phyloP scores from a whole-genome alignment of 2,888 invertebrate species.

The Dolichopus griseipennis region DNA sequence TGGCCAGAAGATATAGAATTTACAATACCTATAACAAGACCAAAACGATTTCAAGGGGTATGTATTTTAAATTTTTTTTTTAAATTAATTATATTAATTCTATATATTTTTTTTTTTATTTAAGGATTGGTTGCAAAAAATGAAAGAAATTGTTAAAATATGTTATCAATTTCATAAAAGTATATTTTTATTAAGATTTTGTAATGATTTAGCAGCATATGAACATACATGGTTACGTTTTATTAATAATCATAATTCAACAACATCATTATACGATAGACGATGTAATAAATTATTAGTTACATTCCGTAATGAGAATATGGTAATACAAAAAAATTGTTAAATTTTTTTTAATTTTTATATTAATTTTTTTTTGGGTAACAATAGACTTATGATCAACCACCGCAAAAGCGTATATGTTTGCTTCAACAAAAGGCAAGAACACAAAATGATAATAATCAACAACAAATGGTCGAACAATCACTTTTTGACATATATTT shows the following conservation, averaged over 20 bases:
- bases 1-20: conserved; percentile 60
- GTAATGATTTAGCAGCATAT: conserved; percentile 57
- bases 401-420: conserved; percentile 41
- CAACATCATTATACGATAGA: conserved; percentile 61
- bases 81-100: conserved; percentile 9
- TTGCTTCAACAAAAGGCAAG: conserved; percentile 41
- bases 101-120: conserved; percentile 19
- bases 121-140: conserved; percentile 52
- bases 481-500: conserved; percentile 58
- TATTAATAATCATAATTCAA: conserved; percentile 63
- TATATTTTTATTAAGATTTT: conserved; percentile 60
- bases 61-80: conserved; percentile 23
- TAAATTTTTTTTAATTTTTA: conserved; percentile 10
- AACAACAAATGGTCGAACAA: conserved; percentile 50
- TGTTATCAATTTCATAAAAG: conserved; percentile 67
- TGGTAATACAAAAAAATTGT: conserved; percentile 44
- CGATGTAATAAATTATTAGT: conserved; percentile 57
- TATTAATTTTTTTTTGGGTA: neutral
- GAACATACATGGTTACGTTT: conserved; percentile 56
- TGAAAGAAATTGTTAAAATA: conserved; percentile 56
- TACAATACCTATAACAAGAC: conserved; percentile 54
- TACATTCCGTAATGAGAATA: conserved; percentile 67
- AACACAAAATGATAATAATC: conserved; percentile 33
- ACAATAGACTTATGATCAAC: conserved; percentile 41
- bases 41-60: conserved; percentile 45